Base-by-base conservation (phyloP, 2,888 invertebrate genomes). In the Pyrochroa serraticornis region DNA sequence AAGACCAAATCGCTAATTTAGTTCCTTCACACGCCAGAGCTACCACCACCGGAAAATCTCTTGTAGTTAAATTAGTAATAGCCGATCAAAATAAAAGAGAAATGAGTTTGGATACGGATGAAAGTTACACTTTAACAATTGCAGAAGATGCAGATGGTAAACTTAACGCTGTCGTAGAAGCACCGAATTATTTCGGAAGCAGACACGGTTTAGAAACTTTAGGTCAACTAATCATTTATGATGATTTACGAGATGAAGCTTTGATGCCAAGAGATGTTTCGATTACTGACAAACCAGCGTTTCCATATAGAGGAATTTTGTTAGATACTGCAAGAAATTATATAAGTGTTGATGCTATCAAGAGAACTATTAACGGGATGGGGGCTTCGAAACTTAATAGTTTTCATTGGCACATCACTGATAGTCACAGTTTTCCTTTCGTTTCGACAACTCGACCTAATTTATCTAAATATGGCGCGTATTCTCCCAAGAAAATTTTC, bases 401-500 rank as follows among this genome's bases (percentile, higher is more conserved):
- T 0, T 91, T 97, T 81, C 97, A 97, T 74, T 97, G 96, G 96
- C 93, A 94, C 71, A 91, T 94, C 48, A 93, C 92, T 0, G 97
- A 97, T 79, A 91, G 92, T 10, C 95, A 96, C 64, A 95, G 96
- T 68, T 97, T 97, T 76, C 97, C 97, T 0, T 90, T 93, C 71
- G 89, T 90, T 53, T 86, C 91, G 0, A 84, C 84, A 69, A 85
- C 86, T n/a, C 84, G 84, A 62, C 93, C 93, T 0, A 82, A 89
- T 41, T 77, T 94, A 7, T 82, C 88, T 2, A 85, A 85, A 65
- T 83, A 88, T 10, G 97, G 97, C 1, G 91, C 95, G 3, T 91
- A 92, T 72, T 83, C 89, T 0, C 85, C 89, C 39, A 83, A 84
- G 0, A 89, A 93, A 80, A 75, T 88, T 1, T 89, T 89, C 74